These are phyloP conservation scores for Myoxocephalus aenaeus DNA, from an alignment of 2,797 vertebrate genomes.

Conservation along the genomic window DNA sequence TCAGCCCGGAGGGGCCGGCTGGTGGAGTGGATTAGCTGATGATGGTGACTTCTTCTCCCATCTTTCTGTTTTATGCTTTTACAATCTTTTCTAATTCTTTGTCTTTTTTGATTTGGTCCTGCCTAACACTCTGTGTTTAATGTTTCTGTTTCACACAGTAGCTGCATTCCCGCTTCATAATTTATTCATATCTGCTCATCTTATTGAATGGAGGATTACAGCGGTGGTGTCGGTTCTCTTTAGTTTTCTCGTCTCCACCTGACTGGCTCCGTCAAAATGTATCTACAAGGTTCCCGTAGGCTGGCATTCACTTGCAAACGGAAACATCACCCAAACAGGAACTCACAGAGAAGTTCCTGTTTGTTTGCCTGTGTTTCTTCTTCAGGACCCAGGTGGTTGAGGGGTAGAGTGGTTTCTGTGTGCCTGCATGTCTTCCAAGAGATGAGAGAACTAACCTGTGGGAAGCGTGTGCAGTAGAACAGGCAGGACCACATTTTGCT, in stretches of 20 bases:
- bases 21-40: conserved; percentile 2
- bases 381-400: conserved; percentile 1
- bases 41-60: neutral
- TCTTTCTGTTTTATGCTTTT: conserved; percentile 16
- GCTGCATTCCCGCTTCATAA: conserved; percentile 27
- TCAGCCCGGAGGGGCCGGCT: conserved; percentile 34
- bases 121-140: neutral
- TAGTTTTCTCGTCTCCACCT: conserved; percentile 15
- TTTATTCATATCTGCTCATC: conserved; percentile 43
- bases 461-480: conserved; percentile 9
- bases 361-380: conserved; percentile 17
- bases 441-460: neutral
- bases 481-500: conserved; percentile 27
- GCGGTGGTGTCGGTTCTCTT: conserved; percentile 22
- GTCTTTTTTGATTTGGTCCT: neutral
- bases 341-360: conserved; percentile 3
- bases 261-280: conserved; percentile 15
- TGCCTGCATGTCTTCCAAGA: conserved; percentile 10
- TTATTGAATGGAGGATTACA: conserved; percentile 17
- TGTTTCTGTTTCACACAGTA: conserved; percentile 16
- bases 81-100: too few species aligned
- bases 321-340: conserved; percentile 21
- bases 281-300: conserved; percentile 19
- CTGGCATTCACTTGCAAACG: conserved; percentile 13
- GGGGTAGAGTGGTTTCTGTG: conserved; percentile 9